Conservation (phyloP, 2,888 invertebrate genomes). For the Orchesella flavescens region DNA sequence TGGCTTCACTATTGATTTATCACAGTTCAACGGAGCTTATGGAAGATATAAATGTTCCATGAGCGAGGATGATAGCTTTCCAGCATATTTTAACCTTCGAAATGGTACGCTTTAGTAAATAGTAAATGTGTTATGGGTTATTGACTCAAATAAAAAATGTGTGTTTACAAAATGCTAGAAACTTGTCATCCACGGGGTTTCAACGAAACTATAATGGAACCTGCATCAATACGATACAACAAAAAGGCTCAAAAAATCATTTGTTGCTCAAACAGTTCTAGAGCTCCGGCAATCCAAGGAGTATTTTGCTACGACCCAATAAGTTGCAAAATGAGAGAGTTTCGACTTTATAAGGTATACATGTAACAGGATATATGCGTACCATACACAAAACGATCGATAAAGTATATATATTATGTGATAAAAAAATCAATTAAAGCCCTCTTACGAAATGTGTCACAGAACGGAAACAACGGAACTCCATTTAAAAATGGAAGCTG, state of each 20-base stretch:
- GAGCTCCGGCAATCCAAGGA: constrained; percentile 66
- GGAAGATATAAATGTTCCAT: constrained; percentile 69
- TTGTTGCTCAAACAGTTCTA: constrained; percentile 69
- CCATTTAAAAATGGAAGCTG: constrained; percentile 62
- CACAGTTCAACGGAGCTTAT: constrained; percentile 60
- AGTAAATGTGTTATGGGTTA: background rate
- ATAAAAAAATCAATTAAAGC: no score
- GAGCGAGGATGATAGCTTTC: constrained; percentile 63
- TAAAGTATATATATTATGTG: no score
- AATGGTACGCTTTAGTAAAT: constrained; percentile 54
- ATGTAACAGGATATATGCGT: no score
- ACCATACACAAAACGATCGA: no score
- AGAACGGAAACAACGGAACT: constrained; percentile 62
- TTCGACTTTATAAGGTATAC: no score
- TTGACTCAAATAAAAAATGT: constrained; percentile 4
- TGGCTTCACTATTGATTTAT: constrained; percentile 66
- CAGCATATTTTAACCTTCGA: constrained; percentile 56
- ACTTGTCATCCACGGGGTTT: constrained; percentile 31
- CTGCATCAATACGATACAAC: constrained; percentile 67
- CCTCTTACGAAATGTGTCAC: background rate
- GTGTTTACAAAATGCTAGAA: constrained; percentile 26
- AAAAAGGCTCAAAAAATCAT: constrained; percentile 62
- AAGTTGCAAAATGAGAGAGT: constrained; percentile 58
- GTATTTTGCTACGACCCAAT: constrained; percentile 69
- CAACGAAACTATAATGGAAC: constrained; percentile 63